Evolutionary conservation across 2,113 vertebrate species (phyloP), one percentile per base, ranked within the genome.

Genomic region (Sphaerodactylus townsendi): DNA sequence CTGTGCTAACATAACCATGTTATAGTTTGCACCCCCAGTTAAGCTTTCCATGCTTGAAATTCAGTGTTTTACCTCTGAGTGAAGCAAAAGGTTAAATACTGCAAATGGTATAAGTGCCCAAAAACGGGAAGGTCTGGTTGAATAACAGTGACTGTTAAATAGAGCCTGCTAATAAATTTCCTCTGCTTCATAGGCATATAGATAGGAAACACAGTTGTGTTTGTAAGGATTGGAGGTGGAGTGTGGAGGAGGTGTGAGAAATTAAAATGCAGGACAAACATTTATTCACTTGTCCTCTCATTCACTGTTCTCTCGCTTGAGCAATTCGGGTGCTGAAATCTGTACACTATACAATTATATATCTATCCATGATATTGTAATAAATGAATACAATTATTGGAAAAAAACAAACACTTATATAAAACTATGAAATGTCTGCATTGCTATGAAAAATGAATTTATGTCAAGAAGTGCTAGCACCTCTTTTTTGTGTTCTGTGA

Each of bases 241-340:
- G 3, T 85, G 77, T 77, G 68, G 28, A 19, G 3, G 56, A 28
- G 37, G 70, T 81, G 50, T 70, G 62, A 89, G 82, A 53, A 82
- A 86, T 93, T 90, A 90, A 83, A 88, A 87, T 79, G 35, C 70
- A 88, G 87, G 72, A 70, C 81, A 91, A 91, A 90, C 88, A 91
- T 90, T 92, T 94, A 91, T 92, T 88, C 81, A 77, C 69, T 92
- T 93, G 70, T 85, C 91, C 82, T 90, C 90, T 93, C 83, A 71
- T 71, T 83, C 85, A 79, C 78, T 91, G 87, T 90, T 89, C 92
- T 37, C 76, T 71, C 59, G 66, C 46, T 53, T 83, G 82, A 86
- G 84, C 94, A 92, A 90, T 89, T 46, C 41, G 86, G 71, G 88
- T 92, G 81, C 90, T 93, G 86, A 88, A 73, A 92, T 91, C 74